Base-by-base conservation (phyloP, 2,888 invertebrate genomes). In the Asteroscopus sphinx region DNA sequence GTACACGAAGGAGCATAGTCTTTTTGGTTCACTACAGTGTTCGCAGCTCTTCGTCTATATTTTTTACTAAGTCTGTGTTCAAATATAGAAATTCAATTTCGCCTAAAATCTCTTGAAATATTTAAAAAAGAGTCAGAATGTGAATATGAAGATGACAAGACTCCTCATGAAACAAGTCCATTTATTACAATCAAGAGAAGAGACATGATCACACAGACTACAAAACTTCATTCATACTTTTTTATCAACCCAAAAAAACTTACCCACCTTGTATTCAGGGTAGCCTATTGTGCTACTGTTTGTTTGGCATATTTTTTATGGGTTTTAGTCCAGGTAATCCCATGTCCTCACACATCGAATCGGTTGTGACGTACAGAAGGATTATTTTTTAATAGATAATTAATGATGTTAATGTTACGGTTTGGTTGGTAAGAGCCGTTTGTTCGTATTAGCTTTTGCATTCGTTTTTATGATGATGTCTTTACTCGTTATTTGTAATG, bases 311-410 rank as follows among this genome's bases (percentile, higher is more conserved):
- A 80, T 90, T 89, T 91, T 92, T 90, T 90, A 88, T 86, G 87
- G 87, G 86, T 85, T 81, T 91, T 86, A 90, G 88, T 86, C 86
- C 90, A 91, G 89, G 93, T 94, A 94, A 94, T 93, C 92, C 88
- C 75, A 66, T 90, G 91, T 91, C 86, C 91, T 91, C 90, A 89
- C 87, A 81, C 55, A 54, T 62, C 84, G 81, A 90, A 92, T 91
- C 79, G 85, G 88, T 90, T 93, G 85, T 92, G 92, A 93, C 92
- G 82, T 84, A 85, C 90, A 90, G 90, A 93, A 86, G 93, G 93
- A 93, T 94, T 93, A 93, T 85, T 89, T 87, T 89, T 83, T 93
- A 92, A 93, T 93, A 91, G 89, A 89, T 93, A 93, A 91, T 92
- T 93, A 93, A 93, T 93, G 92, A 90, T 90, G 87, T 85, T 36